phyloP scores from a whole-genome alignment of 2,797 vertebrate genomes.

The Acrossocheilus fasciatus region DNA sequence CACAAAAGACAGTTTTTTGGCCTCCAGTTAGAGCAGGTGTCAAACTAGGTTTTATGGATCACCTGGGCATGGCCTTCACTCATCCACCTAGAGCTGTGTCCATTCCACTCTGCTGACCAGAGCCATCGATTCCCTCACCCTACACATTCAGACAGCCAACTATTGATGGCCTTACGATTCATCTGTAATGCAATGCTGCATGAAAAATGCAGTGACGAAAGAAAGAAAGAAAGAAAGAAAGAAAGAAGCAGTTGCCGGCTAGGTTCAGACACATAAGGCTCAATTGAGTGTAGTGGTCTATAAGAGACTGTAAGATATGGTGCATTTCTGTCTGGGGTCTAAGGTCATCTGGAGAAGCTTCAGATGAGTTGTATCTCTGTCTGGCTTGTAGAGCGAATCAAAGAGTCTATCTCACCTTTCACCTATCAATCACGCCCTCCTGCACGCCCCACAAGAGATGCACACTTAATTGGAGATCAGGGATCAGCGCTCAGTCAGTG shows the following conservation, averaged over 20 bases:
- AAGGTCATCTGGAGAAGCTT: conserved; percentile 70
- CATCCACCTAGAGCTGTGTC: conserved; percentile 64
- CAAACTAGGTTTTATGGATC: conserved; percentile 76
- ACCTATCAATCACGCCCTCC: conserved; percentile 78
- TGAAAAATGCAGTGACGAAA: conserved; percentile 24
- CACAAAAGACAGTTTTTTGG: conserved; percentile 47
- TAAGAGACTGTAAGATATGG: conserved; percentile 59
- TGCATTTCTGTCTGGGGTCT: conserved; percentile 70
- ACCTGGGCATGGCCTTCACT: conserved; percentile 67
- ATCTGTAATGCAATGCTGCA: conserved; percentile 72
- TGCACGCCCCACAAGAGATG: conserved; percentile 75
- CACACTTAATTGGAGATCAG: conserved; percentile 77
- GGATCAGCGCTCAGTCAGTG: conserved; percentile 71
- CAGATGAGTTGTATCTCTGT: conserved; percentile 82
- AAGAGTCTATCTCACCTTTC: conserved; percentile 87
- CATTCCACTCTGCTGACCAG: conserved; percentile 53
- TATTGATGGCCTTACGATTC: conserved; percentile 82
- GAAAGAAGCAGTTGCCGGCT: neutral
- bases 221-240: neutral
- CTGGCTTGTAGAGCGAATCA: conserved; percentile 82
- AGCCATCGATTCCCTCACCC: conserved; percentile 78
- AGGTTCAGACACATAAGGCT: conserved; percentile 51
- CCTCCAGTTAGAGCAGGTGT: conserved; percentile 68
- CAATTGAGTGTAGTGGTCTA: conserved; percentile 50
- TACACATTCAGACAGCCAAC: conserved; percentile 75